These are phyloP conservation scores for Thymallus thymallus DNA, from an alignment of 2,113 vertebrate genomes.

Conservation along the genomic window DNA sequence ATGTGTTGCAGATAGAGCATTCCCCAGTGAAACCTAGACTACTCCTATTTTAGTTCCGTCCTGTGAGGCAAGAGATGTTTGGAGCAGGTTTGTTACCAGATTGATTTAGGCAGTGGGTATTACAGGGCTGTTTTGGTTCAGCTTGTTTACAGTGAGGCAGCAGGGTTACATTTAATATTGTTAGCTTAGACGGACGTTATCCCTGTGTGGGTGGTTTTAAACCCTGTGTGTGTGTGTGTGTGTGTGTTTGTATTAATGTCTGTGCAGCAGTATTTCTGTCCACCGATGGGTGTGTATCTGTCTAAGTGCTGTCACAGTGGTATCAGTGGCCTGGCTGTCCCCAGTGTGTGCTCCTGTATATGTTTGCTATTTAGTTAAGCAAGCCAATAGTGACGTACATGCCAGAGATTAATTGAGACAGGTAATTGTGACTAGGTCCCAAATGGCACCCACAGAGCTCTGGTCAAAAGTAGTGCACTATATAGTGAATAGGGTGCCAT, in stretches of 20 bases:
- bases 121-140: neutral
- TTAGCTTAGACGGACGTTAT: neutral
- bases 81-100: no score
- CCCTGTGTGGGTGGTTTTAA: neutral
- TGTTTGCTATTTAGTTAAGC: neutral
- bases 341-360: no score
- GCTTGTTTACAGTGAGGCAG: neutral
- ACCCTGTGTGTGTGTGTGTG: neutral
- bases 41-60: slow-evolving; percentile 20
- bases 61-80: neutral
- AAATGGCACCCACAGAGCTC: no score
- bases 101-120: neutral
- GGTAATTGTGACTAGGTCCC: slow-evolving; percentile 40
- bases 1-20: slow-evolving; percentile 12
- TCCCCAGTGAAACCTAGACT: slow-evolving; percentile 34
- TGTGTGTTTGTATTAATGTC: neutral
- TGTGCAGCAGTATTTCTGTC: no score
- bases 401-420: slow-evolving; percentile 46
- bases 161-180: neutral
- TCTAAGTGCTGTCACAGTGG: no score
- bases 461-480: no score
- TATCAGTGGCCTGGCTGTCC: no score
- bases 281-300: no score
- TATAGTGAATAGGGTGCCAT: no score
- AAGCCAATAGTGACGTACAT: slow-evolving; percentile 39